Evolutionary conservation across 2,113 vertebrate genomes (phyloP).

Genomic region (Suncus etruscus): DNA sequence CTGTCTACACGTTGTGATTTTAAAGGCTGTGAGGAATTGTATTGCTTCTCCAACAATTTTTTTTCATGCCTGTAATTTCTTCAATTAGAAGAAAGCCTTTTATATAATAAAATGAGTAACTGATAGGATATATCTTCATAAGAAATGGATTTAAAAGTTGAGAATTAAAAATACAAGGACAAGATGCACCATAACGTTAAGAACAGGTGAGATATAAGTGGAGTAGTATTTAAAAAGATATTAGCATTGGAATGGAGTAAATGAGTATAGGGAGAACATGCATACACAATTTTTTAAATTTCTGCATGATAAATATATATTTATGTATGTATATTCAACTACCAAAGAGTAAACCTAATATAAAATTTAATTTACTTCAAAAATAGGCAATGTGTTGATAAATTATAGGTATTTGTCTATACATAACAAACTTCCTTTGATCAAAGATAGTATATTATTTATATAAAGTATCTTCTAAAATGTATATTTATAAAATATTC

Average conservation of each 20-base stretch:
- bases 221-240: background rate
- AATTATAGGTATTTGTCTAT: background rate
- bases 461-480: background rate
- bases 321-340: background rate
- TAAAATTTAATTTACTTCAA: background rate
- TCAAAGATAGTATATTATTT: background rate
- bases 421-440: background rate
- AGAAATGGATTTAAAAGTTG: conserved; percentile 9
- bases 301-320: background rate
- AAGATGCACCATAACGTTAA: background rate
- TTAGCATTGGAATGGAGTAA: background rate
- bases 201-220: background rate
- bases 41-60: conserved; percentile 37
- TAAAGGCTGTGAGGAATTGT: conserved; percentile 12
- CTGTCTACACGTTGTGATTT: conserved; percentile 70
- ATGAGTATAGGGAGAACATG: background rate
- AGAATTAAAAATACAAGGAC: background rate
- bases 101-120: conserved; percentile 1
- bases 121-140: conserved; percentile 39
- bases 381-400: background rate
- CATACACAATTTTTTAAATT: background rate
- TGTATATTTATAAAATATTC: background rate
- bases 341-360: background rate
- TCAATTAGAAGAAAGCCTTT: conserved; percentile 54
- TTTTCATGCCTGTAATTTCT: background rate